Base-by-base conservation (phyloP, 2,888 invertebrate genomes). In the Daptonema setosum region DNA sequence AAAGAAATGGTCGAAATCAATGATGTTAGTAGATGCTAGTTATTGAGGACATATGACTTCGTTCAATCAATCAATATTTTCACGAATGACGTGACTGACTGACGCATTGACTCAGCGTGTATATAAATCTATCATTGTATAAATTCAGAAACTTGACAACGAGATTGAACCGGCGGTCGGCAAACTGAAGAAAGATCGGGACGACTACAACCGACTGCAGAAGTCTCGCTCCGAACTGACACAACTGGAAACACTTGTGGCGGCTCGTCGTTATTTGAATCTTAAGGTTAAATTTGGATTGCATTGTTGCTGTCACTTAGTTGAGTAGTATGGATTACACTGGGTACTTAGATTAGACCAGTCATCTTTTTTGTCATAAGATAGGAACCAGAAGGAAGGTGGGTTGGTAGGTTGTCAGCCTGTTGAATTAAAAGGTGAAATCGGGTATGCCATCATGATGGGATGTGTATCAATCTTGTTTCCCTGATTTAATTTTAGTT, bases 121-220 rank as follows among this genome's bases (percentile, higher is more conserved):
- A n/a, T n/a, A n/a, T n/a, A n/a, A n/a, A n/a, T n/a, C n/a, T n/a
- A n/a, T 14, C 14, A n/a, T 5, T 5, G 5, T 47, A 47, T 26
- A 3, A 28, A 61, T 62, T n/a, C 59, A 76, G 74, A 69, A 76
- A 45, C 63, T 78, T 52, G 67, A 70, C 43, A 87, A 91, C 71
- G 87, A 88, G 69, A 82, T 93, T 55, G 80, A 81, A 20, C 93
- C 93, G 0, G 85, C 82, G 65, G 73, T 93, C 55, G 79, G 81
- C 56, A 86, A 84, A 71, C 73, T 91, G 54, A 81, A 84, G 61
- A 81, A 83, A 60, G 90, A 93, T 69, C 77, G 86, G 45, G 74
- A 80, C 0, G 82, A 83, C 60, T 90, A 83, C 68, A 76, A 85
- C 59, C 86, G 90, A 72, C 88, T 81, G 68, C 86, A 88, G 72